A percentile compares a stretch with the other conserved stretches of the same genome.
phyloP scores from a whole-genome alignment of 2,888 invertebrate species.

The Hypselothyrea guttata region DNA sequence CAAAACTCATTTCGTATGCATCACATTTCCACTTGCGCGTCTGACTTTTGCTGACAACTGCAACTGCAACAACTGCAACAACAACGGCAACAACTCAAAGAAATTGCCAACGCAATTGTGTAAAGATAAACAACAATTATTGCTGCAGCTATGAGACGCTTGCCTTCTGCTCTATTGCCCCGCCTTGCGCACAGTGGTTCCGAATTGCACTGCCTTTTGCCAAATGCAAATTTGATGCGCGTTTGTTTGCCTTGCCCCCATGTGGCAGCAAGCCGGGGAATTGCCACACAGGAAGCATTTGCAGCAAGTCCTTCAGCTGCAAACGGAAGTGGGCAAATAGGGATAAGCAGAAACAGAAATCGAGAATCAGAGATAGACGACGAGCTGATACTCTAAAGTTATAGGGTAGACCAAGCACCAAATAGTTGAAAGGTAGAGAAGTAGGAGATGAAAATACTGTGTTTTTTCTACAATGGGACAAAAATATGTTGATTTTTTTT shows the following conservation, averaged over 20 bases:
- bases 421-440: no score
- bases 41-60: conserved; percentile 54
- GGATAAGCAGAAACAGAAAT: conserved; percentile 14
- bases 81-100: conserved; percentile 55
- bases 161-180: not conserved
- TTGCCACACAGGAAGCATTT: conserved; percentile 57
- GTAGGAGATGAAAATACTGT: no score
- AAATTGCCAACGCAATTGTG: conserved; percentile 76
- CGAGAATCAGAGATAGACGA: not conserved
- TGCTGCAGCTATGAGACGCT: conserved; percentile 51
- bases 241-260: conserved; percentile 45
- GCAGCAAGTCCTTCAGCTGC: conserved; percentile 34
- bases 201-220: conserved; percentile 38
- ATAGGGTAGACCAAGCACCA: no score
- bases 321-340: conserved; percentile 55
- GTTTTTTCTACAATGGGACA: no score
- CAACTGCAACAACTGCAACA: no score
- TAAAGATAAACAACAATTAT: conserved; percentile 80
- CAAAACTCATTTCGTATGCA: conserved; percentile 78
- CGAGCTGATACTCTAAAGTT: conserved; percentile 35
- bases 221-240: conserved; percentile 62
- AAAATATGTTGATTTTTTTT: no score
- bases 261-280: conserved; percentile 8
- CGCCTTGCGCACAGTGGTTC: conserved; percentile 31
- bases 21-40: conserved; percentile 70